phyloP scores from a whole-genome alignment of 2,888 invertebrate genomes.

The Eugnorisma glareosa region DNA sequence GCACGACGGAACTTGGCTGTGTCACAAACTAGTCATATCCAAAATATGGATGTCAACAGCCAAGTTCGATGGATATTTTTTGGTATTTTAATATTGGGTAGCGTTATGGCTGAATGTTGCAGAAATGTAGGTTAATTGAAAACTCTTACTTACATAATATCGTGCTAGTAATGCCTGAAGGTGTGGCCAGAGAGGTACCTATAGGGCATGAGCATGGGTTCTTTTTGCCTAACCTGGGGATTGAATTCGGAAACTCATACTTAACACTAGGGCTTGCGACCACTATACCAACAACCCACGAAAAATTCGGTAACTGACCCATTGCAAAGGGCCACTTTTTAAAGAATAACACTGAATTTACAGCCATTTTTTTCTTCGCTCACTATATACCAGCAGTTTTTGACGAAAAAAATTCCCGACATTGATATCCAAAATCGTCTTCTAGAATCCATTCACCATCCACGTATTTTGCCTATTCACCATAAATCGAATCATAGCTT shows the following conservation, averaged over 20 bases:
- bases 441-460: neutral
- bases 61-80: slow-evolving; percentile 5
- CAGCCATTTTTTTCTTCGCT: neutral
- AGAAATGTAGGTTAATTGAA: slow-evolving; percentile 2
- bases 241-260: neutral
- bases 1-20: neutral
- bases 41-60: slow-evolving; percentile 24
- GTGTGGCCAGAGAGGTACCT: neutral
- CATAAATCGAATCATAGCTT: neutral
- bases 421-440: neutral
- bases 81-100: slow-evolving; percentile 12
- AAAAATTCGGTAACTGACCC: neutral
- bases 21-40: slow-evolving; percentile 16
- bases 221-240: neutral
- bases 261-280: neutral
- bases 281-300: neutral
- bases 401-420: neutral
- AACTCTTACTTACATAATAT: neutral
- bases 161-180: neutral
- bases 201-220: neutral
- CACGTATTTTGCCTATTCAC: neutral
- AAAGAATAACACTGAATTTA: neutral
- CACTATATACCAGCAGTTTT: neutral
- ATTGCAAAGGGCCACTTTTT: neutral
- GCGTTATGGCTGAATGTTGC: neutral